These are phyloP conservation scores for Perca fluviatilis DNA, from an alignment of 2,113 vertebrate genomes.

Conservation along the genomic window DNA sequence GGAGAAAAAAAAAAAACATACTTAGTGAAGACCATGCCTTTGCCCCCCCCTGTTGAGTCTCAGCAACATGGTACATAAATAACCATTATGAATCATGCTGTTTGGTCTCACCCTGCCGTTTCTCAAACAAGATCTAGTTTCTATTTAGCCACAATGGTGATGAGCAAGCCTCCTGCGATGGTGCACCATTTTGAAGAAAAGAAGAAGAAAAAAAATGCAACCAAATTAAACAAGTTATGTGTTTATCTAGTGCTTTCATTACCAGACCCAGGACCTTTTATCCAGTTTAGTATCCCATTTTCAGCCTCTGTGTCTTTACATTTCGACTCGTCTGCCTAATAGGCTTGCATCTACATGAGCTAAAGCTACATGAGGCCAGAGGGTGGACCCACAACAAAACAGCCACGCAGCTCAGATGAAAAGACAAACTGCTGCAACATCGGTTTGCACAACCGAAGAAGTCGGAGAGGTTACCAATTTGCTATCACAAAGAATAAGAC, in stretches of 20 bases:
- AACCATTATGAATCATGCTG: slow-evolving; percentile 83
- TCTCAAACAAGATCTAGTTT: slow-evolving; percentile 81
- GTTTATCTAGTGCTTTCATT: slow-evolving; percentile 40
- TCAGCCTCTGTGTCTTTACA: slow-evolving; percentile 57
- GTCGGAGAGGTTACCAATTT: slow-evolving; percentile 40
- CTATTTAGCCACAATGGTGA: slow-evolving; percentile 76
- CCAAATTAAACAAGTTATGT: slow-evolving; percentile 36
- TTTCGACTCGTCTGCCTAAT: slow-evolving; percentile 62
- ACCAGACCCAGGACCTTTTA: slow-evolving; percentile 3
- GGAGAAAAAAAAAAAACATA: slow-evolving; percentile 63
- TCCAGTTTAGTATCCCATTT: not conserved
- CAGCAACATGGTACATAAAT: slow-evolving; percentile 82
- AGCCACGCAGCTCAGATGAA: slow-evolving; percentile 46
- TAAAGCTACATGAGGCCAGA: slow-evolving; percentile 62
- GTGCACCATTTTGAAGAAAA: slow-evolving; percentile 27
- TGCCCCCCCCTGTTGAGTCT: slow-evolving; percentile 76
- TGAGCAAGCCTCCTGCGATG: slow-evolving; percentile 59
- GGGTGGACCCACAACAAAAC: slow-evolving; percentile 62
- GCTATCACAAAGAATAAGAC: slow-evolving; percentile 44
- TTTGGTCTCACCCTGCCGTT: slow-evolving; percentile 78
- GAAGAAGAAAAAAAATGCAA: not conserved
- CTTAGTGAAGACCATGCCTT: slow-evolving; percentile 77
- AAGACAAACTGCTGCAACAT: slow-evolving; percentile 58
- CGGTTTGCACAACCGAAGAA: slow-evolving; percentile 56
- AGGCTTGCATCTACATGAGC: slow-evolving; percentile 59